These are phyloP conservation scores for Colletes gigas DNA, from an alignment of 1,140 invertebrate genomes.

Conservation along the genomic window DNA sequence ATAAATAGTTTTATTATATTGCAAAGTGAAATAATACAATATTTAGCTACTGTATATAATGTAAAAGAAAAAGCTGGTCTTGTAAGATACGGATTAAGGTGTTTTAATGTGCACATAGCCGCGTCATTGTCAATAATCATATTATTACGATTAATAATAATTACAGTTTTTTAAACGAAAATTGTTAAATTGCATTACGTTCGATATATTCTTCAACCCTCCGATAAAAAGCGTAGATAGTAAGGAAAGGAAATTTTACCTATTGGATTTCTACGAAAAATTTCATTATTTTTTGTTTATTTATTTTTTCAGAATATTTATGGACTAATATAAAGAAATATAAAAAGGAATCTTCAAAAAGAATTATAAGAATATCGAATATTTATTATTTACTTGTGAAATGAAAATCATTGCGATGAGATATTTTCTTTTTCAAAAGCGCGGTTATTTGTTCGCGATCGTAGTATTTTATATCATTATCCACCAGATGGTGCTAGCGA, in stretches of 20 bases:
- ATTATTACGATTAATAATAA: conserved; percentile 82
- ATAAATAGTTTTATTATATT: conserved; percentile 79
- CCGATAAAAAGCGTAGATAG: no score
- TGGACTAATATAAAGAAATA: no score
- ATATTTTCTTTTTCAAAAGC: no score
- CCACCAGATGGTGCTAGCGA: not conserved
- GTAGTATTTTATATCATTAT: not conserved
- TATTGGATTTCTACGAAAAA: no score
- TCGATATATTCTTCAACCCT: not conserved
- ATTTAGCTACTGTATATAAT: conserved; percentile 82
- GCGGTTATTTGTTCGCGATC: not conserved
- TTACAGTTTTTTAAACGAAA: conserved; percentile 78
- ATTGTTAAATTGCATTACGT: conserved; percentile 9
- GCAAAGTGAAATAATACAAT: conserved; percentile 77
- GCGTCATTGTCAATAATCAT: conserved; percentile 82
- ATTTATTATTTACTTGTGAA: no score
- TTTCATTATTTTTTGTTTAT: not conserved
- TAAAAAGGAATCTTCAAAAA: no score
- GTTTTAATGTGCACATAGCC: conserved; percentile 84
- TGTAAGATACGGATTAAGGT: conserved; percentile 83
- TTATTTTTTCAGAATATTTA: no score
- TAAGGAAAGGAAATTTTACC: no score
- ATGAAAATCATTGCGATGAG: not conserved
- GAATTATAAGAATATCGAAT: no score
- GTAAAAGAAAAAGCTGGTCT: conserved; percentile 83